Base-by-base conservation (phyloP, 2,888 invertebrate species). In the Brenthis daphne region DNA sequence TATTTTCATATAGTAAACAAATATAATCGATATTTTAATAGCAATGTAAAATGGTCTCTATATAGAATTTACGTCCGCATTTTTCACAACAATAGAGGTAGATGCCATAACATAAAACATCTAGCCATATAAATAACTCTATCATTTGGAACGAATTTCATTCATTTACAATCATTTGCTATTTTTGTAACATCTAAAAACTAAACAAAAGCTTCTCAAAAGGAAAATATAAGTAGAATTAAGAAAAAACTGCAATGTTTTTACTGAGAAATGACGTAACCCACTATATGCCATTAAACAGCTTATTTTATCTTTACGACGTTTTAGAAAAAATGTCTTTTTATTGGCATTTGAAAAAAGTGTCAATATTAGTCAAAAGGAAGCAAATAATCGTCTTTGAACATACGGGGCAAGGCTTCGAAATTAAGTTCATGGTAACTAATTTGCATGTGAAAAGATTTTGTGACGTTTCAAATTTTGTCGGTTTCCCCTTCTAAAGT, bases 361-460 rank as follows among this genome's bases (percentile, higher is more conserved):
- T 73, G 75, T 74, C 73, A 71, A 66, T 70, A 69, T 57, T 68
- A 54, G 58, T 57, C 56, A 67, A 80, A 82, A 74, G 77, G 79
- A 79, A 77, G 78, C 80, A 79, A 77, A 58, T 78, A 80, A 83
- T 86, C 82, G 83, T 85, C 85, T 83, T 85, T 87, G 82, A 82
- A 73, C 81, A 83, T 87, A 79, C 80, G 85, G 48, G 80, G 83
- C 77, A 82, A 82, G 83, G 81, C 72, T 58, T 50, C 82, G 83
- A 75, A 85, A 58, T 80, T 76, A 82, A 84, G 88, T 90, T 90
- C 90, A 85, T 83, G 86, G 90, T 85, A 86, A 87, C 88, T 77
- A 83, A 90, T 91, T 92, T 85, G 84, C 90, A 91, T 92, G 85
- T 84, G 86, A 90, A 92, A 89, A 87, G 88, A 82, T 79, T 79